Evolutionary conservation across 2,888 invertebrate species (phyloP), one percentile per base, ranked within the genome.

Genomic region (Oscheius onirici): DNA sequence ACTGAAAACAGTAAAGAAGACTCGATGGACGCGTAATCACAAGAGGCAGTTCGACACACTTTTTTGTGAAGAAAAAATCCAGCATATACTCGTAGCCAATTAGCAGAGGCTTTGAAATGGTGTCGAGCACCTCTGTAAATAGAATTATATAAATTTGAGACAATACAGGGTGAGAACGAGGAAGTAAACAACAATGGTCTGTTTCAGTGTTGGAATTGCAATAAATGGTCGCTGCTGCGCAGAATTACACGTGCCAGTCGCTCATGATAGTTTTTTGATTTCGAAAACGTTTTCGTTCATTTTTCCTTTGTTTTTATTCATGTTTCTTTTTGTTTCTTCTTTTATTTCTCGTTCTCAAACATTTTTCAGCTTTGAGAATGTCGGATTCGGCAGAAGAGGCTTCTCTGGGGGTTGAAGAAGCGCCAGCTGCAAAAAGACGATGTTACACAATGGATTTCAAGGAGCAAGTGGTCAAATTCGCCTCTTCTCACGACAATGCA

Each of bases 11-110:
- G 40, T 75, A 60, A 15, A 82, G 52, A 10, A 82, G 75, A 15
- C 77, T 76, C 1, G 78, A 76, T 0, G 82, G 80, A 8, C 78
- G 74, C 43, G 77, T 76, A 24, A 82, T 77, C 26, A 79, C 77
- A 13, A 73, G 68, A 10, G 82, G 72, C n/a, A 82, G 63, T 40
- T 80, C 78, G 3, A 82, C 74, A 22, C 58, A 55, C 40, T 43
- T 52, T 54, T 78, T 80, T 28, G 43, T 54, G 1, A 58, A 63
- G 10, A 78, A 22, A 34, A 76, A 77, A 1, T 66, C 26, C 3
- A 74, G 69, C 13, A 82, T 74, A 2, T 67, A 46, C 58, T 80
- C 79, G n/a, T 73, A 66, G 34, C 77, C 75, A 8, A 63, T 72
- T 3, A 77, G 44, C n/a, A 70, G 60, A 40, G 63, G 46, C n/a